phyloP scores from a whole-genome alignment of 1,140 invertebrate species.

The Gonioctena quinquepunctata region DNA sequence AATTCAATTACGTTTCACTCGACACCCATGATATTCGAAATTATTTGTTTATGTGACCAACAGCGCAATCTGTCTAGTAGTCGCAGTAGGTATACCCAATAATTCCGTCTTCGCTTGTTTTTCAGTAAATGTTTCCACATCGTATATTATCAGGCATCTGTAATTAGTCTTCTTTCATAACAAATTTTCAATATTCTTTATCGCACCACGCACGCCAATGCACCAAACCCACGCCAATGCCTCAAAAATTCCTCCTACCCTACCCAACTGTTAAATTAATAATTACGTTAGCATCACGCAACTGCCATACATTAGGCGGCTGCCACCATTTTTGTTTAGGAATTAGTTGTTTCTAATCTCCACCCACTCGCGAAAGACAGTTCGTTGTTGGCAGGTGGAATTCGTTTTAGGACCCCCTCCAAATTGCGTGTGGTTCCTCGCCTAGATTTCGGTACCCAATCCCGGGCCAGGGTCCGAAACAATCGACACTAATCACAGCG shows the following conservation, averaged over 20 bases:
- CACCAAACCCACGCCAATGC: not conserved
- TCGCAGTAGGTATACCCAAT: too few species aligned
- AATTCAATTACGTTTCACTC: too few species aligned
- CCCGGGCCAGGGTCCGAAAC: not conserved
- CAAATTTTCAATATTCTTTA: too few species aligned
- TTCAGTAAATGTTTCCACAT: too few species aligned
- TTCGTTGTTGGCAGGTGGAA: not conserved
- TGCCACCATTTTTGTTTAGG: conserved; percentile 19
- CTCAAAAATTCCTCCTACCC: not conserved
- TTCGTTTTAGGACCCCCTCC: not conserved
- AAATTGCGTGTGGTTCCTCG: not conserved
- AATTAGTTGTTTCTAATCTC: conserved; percentile 21
- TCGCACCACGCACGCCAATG: not conserved
- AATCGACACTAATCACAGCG: not conserved
- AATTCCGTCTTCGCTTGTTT: too few species aligned
- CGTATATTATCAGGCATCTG: too few species aligned
- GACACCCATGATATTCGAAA: too few species aligned
- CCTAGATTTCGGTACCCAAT: not conserved
- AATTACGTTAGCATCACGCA: conserved; percentile 13
- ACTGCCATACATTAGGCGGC: not conserved
- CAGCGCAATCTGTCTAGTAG: too few species aligned
- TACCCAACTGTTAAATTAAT: conserved; percentile 11
- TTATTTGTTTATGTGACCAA: too few species aligned
- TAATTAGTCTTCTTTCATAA: too few species aligned
- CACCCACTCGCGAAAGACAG: conserved; percentile 6